Conservation (phyloP, 2,888 invertebrate species). For the Byasa hedistus region DNA sequence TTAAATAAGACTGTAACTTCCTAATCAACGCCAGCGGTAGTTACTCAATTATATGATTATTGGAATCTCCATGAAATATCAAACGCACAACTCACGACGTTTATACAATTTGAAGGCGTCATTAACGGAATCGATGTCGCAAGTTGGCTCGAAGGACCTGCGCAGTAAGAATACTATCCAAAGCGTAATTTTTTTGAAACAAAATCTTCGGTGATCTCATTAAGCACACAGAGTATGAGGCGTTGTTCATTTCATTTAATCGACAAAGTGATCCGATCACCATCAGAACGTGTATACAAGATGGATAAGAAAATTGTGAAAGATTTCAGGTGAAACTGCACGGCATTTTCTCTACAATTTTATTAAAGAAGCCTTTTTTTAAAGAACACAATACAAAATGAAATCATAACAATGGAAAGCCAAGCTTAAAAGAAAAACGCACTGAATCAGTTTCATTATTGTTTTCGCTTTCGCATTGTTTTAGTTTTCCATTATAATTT, state of each 20-base stretch:
- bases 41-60: too few species aligned
- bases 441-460: neutral
- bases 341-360: neutral
- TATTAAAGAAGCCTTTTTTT: neutral
- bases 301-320: too few species aligned
- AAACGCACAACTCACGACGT: neutral
- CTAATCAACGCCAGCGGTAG: too few species aligned
- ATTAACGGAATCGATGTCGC: constrained; percentile 19
- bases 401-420: neutral
- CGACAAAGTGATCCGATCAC: too few species aligned
- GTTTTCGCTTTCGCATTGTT: neutral
- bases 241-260: neutral
- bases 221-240: neutral
- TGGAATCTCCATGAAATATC: neutral
- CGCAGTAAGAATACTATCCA: constrained; percentile 7
- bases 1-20: too few species aligned
- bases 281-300: too few species aligned
- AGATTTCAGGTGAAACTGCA: constrained; percentile 3
- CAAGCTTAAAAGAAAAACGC: constrained; percentile 1
- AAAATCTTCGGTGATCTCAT: neutral
- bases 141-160: constrained; percentile 2
- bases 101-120: constrained; percentile 11
- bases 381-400: neutral
- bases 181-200: neutral
- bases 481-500: neutral